Conservation (phyloP, 2,888 invertebrate genomes). For the Mythimna albipuncta region DNA sequence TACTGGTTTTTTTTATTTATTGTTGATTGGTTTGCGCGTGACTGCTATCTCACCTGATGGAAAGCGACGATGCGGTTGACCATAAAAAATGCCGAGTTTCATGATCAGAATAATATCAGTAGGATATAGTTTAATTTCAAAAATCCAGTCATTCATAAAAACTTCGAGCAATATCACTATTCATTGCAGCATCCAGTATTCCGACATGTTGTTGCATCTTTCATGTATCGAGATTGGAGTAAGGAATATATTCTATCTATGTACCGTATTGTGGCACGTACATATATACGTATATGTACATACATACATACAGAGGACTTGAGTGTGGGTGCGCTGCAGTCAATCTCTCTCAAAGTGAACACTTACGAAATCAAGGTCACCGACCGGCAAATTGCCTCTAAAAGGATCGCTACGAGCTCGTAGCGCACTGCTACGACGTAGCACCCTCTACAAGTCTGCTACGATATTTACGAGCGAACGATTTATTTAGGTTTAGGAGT, state of each 20-base stretch:
- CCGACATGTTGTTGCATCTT: constrained; percentile 13
- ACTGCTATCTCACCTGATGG: too few species aligned
- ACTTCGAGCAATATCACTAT: too few species aligned
- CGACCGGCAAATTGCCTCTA: constrained; percentile 50
- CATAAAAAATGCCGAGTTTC: too few species aligned
- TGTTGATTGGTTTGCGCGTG: too few species aligned
- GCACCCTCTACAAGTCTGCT: constrained; percentile 51
- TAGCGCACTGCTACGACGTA: constrained; percentile 59
- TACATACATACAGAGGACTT: neutral
- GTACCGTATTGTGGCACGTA: neutral
- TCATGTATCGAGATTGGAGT: constrained; percentile 27
- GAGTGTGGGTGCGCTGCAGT: constrained; percentile 22
- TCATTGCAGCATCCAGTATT: too few species aligned
- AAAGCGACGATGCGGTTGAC: too few species aligned
- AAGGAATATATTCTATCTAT: neutral
- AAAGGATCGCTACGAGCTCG: constrained; percentile 56
- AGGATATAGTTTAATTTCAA: neutral
- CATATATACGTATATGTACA: too few species aligned
- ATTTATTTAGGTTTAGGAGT: constrained; percentile 40
- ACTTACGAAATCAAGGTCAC: constrained; percentile 56
- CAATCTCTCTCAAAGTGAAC: constrained; percentile 42
- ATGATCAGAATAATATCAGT: too few species aligned
- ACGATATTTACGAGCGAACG: constrained; percentile 53
- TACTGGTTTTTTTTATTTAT: too few species aligned
- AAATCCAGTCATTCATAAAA: neutral